Base-by-base conservation (phyloP, 2,113 vertebrate species). In the Syngnathus floridae region DNA sequence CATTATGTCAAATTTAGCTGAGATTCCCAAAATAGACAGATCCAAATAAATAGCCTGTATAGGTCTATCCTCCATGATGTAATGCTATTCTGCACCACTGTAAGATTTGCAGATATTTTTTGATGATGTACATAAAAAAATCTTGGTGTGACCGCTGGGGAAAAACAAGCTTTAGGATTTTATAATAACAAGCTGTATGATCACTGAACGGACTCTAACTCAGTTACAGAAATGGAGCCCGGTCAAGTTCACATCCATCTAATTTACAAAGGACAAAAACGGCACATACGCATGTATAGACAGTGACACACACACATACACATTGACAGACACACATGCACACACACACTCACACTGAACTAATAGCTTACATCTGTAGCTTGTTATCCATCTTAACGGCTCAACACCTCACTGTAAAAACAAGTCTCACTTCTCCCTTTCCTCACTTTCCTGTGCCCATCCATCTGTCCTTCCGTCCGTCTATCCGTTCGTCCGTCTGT, bases 321-420 rank as follows among this genome's bases (percentile, higher is more conserved):
- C 55, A 56, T 17, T 58, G 16, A 66, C 40, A 59, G 21, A 49
- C 4, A 22, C 38, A 63, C 48, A 61, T 21, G 55, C 52, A 43
- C 57, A 43, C 45, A 57, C 59, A 64, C 4, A 57, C 21, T 64
- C 63, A 54, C 38, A 62, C 74, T 73, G 74, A 73, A 36, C 62
- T 76, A 72, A 79, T 75, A 70, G 75, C 65, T 80, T 71, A 80
- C 83, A 86, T 80, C 71, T 85, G 82, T 17, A 66, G 69, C 82
- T 80, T 82, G 82, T 87, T 85, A 83, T 74, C 78, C 60, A 74
- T 75, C 69, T 58, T 49, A 40, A 67, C 69, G 70, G 71, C 63
- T 84, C 77, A 69, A 75, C 70, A 43, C 61, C 70, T 76, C 64
- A 7, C 65, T 36, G 66, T 49, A 62, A 74, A 79, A 85, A 71